A percentile compares a stretch with the other conserved stretches of the same genome.
Evolutionary conservation across 2,888 invertebrate species (phyloP).

Genomic region (Noctua pronuba): DNA sequence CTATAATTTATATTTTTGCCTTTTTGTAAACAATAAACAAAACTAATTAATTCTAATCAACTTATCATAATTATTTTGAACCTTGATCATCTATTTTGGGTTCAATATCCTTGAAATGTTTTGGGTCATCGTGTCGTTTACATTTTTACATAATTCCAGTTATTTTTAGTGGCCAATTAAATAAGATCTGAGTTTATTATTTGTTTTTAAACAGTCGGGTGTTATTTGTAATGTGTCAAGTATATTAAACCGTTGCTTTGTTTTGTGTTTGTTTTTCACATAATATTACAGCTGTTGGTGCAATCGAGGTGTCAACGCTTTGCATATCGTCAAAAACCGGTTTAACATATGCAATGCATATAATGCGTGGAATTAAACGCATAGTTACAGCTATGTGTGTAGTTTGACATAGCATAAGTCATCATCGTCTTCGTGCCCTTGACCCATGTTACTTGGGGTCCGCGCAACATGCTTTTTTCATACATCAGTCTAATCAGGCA

Average conservation of each 20-base stretch:
- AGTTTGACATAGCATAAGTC: not conserved
- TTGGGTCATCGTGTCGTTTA: not conserved
- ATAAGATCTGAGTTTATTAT: not conserved
- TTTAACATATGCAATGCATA: not conserved
- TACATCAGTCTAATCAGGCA: not conserved
- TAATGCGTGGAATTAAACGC: not conserved
- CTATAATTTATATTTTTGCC: no score
- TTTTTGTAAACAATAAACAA: not conserved
- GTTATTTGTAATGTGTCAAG: slow-evolving; percentile 8
- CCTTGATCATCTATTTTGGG: not conserved
- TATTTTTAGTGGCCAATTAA: not conserved
- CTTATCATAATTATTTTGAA: not conserved
- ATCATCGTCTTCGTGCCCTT: no score
- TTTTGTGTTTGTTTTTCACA: not conserved
- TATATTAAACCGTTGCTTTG: slow-evolving; percentile 2
- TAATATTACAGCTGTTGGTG: not conserved
- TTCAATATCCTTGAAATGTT: slow-evolving; percentile 4
- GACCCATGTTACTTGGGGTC: no score
- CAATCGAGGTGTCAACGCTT: slow-evolving; percentile 9
- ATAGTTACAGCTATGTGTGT: not conserved
- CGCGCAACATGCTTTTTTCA: no score
- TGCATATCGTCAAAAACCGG: no score
- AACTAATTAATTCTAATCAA: not conserved
- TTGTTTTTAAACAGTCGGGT: not conserved
- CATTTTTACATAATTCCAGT: not conserved